Percentiles rank a stretch among this genome's conserved stretches.
These are phyloP conservation scores for Tauraco hartlaubi DNA, from an alignment of 2,797 vertebrate genomes.

Conservation along the genomic window DNA sequence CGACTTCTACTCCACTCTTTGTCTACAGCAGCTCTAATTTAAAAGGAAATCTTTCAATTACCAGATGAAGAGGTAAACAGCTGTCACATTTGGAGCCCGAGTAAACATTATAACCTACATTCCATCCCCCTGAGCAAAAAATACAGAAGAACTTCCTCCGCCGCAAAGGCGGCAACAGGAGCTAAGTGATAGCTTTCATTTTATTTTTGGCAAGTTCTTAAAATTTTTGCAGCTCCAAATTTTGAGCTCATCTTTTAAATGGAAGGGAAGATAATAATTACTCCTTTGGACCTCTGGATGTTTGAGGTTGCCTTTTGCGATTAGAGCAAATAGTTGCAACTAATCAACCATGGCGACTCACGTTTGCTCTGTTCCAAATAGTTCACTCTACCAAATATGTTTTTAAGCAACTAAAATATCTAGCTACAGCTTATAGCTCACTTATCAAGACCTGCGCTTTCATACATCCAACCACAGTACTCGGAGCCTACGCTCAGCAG, in stretches of 20 bases:
- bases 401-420: background rate
- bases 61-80: constrained; percentile 71
- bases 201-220: constrained; percentile 1
- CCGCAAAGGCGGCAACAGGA: background rate
- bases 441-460: background rate
- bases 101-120: constrained; percentile 57
- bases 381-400: background rate
- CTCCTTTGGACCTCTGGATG: background rate
- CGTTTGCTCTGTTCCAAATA: background rate
- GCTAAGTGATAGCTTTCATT: background rate
- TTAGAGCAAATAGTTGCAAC: constrained; percentile 7
- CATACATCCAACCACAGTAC: background rate
- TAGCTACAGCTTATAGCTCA: background rate
- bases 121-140: constrained; percentile 37
- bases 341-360: background rate
- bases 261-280: background rate
- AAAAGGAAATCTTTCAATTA: constrained; percentile 63
- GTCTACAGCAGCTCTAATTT: constrained; percentile 50
- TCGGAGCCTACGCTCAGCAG: background rate
- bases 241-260: background rate
- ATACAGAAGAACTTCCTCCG: background rate
- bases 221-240: background rate
- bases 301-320: background rate
- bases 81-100: constrained; percentile 55
- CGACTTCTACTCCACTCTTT: background rate